Base-by-base conservation (phyloP, 2,797 vertebrate genomes). In the Typhlichthys subterraneus region DNA sequence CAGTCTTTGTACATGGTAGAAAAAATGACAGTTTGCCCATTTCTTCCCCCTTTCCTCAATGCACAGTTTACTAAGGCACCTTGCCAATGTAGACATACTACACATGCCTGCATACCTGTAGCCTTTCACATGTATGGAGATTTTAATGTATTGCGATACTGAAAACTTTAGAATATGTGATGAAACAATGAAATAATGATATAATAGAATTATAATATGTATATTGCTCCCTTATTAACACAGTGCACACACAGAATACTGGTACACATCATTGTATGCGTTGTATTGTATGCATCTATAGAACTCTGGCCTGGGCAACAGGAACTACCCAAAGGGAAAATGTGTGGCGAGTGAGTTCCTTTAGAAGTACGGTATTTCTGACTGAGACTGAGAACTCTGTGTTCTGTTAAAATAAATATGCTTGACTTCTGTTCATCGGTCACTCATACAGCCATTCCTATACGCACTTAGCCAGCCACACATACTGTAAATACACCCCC, bases 1-100 rank as follows among this genome's bases (percentile, higher is more conserved):
- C 62, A 56, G 72, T 67, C 90, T 92, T 92, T 94, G 91, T 94
- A 55, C 72, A 76, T 17, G 67, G 19, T 85, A 82, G 84, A 91
- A 86, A 91, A 91, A 91, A 88, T 86, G 82, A 89, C 81, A 85
- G 77, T 83, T 86, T 79, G 59, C 82, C 75, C 64, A 79, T 69
- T 75, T 77, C 79, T 53, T 56, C 65, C 75, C 58, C 63, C 69
- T 73, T 73, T 67, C 72, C 69, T 80, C 71, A 73, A 75, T 52
- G 52, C 77, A 63, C 73, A 70, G 89, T 93, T 91, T 91, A 88
- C 82, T 1, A 7, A 89, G 90, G 90, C 88, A 77, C n/a, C 33
- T 49, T 45, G 89, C 91, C 92, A 92, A 84, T 48, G 75, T 59
- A 79, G 81, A 89, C 86, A 87, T 42, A 48, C 74, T 19, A 4